Conservation (phyloP, 2,888 invertebrate species). For the Sinhomidia bicolor region DNA sequence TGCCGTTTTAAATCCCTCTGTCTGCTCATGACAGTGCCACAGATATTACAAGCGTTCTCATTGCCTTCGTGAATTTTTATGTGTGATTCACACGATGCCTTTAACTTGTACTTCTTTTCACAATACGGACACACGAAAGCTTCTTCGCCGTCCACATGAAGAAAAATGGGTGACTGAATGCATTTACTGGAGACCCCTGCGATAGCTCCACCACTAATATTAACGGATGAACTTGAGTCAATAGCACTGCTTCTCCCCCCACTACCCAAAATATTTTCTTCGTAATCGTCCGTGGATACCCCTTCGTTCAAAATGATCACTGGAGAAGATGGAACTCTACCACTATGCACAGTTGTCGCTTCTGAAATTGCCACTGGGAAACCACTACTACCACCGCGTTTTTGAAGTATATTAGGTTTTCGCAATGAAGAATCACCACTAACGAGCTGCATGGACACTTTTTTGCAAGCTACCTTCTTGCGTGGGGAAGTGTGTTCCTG, state of each 20-base stretch:
- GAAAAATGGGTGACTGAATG: constrained; percentile 14
- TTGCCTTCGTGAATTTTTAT: constrained; percentile 78
- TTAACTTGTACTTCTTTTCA: constrained; percentile 76
- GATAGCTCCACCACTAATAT: background rate
- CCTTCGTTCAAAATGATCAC: constrained; percentile 1
- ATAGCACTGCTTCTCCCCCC: background rate
- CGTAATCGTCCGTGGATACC: background rate
- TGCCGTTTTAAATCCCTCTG: constrained; percentile 79
- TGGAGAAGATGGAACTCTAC: background rate
- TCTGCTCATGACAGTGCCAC: constrained; percentile 77
- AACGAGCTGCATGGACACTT: background rate
- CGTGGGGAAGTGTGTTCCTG: constrained; percentile 55
- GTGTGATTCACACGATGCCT: constrained; percentile 78
- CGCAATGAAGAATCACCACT: background rate
- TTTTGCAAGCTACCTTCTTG: background rate
- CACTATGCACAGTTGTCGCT: background rate
- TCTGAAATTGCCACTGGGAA: background rate
- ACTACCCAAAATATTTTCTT: background rate
- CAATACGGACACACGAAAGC: constrained; percentile 72
- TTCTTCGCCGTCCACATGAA: background rate
- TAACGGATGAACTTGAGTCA: background rate
- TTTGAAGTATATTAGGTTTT: constrained; percentile 30
- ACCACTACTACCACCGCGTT: background rate
- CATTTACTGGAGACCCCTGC: constrained; percentile 14
- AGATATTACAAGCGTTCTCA: constrained; percentile 76